phyloP scores from a whole-genome alignment of 2,797 vertebrate species.

The Eulemur coronatus region DNA sequence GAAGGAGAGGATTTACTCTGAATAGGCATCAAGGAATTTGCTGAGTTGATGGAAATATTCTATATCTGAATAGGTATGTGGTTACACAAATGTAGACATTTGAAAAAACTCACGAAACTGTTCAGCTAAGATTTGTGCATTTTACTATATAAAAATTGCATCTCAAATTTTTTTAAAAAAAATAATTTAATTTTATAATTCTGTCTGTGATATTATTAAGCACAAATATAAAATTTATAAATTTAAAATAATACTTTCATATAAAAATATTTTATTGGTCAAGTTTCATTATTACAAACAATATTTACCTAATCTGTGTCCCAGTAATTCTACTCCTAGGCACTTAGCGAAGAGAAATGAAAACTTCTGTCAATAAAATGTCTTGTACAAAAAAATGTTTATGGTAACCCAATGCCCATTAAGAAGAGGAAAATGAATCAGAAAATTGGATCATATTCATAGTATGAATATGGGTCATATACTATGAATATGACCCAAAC shows the following conservation, averaged over 20 bases:
- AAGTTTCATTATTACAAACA: not conserved
- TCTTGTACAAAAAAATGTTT: not conserved
- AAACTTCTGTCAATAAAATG: not conserved
- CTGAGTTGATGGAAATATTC: not conserved
- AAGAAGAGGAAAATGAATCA: not conserved
- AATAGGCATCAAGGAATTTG: not conserved
- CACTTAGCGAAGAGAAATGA: not conserved
- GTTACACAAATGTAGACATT: not conserved
- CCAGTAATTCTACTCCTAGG: too few relatives aligned
- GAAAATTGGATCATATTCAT: not conserved
- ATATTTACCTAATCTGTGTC: too few relatives aligned
- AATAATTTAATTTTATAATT: not conserved
- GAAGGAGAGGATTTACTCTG: not conserved
- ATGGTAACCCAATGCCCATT: not conserved
- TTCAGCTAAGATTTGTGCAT: not conserved
- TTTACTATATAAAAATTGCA: not conserved
- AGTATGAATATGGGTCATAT: too few relatives aligned
- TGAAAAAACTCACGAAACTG: not conserved
- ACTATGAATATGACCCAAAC: too few relatives aligned
- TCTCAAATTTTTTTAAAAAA: not conserved
- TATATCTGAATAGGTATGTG: not conserved
- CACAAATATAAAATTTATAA: not conserved
- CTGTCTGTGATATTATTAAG: not conserved
- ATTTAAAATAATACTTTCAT: not conserved
- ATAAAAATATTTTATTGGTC: not conserved